Evolutionary conservation across 1,140 invertebrate species (phyloP).

Genomic region (Meloidogyne hapla): DNA sequence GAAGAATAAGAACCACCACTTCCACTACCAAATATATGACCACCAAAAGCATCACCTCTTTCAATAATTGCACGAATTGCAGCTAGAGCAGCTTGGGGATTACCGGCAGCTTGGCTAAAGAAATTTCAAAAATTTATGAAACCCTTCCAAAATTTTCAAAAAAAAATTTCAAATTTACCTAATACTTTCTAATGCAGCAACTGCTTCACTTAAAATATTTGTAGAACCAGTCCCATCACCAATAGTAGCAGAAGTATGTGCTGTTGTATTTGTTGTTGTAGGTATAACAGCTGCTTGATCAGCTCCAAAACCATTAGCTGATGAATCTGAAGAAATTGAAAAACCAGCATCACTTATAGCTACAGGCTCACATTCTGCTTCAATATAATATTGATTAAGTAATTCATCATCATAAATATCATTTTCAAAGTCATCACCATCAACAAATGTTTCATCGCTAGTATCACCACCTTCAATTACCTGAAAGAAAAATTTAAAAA

Average conservation of each 20-base stretch:
- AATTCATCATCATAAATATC: slow-evolving; percentile 50
- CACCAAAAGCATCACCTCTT: slow-evolving; percentile 3
- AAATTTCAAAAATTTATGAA: neutral
- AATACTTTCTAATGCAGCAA: slow-evolving; percentile 14
- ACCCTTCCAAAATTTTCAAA: neutral
- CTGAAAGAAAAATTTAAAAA: slow-evolving; percentile 9
- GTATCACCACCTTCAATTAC: slow-evolving; percentile 19
- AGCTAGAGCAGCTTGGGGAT: slow-evolving; percentile 11
- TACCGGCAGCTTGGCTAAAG: slow-evolving; percentile 2
- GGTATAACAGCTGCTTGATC: neutral
- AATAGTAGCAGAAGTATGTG: neutral
- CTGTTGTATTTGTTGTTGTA: neutral
- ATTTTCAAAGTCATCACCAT: slow-evolving; percentile 37
- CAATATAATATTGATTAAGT: slow-evolving; percentile 21
- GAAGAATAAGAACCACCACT: neutral
- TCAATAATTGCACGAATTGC: slow-evolving; percentile 20
- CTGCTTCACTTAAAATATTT: slow-evolving; percentile 25
- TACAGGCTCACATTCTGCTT: neutral
- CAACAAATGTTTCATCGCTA: slow-evolving; percentile 21
- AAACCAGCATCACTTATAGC: slow-evolving; percentile 7
- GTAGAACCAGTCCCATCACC: slow-evolving; percentile 15
- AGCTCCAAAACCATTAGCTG: slow-evolving; percentile 8
- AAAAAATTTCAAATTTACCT: neutral
- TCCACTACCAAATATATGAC: neutral
- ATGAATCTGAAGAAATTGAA: slow-evolving; percentile 20